Evolutionary conservation across 2,888 invertebrate species (phyloP), one percentile per base, ranked within the genome.

Genomic region (Drosophila neutralis): DNA sequence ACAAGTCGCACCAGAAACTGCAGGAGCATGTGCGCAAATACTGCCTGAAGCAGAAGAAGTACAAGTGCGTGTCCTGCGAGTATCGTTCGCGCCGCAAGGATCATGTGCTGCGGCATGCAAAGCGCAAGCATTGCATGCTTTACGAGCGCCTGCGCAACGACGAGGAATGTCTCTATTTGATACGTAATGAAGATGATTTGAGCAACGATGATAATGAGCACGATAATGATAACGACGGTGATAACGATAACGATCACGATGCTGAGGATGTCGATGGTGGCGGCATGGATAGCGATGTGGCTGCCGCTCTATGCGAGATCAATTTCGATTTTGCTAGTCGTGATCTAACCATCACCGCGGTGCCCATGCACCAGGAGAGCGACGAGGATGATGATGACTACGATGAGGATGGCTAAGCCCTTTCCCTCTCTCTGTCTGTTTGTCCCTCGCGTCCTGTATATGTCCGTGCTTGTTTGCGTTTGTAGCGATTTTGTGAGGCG

Each of bases 41-140:
- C 73, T 93, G 93, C 67, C 83, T 93, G 4, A 93, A 93, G 73
- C 91, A 93, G 64, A 93, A 93, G 81, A 92, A 93, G 74, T 93
- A 92, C 82, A 92, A 92, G 70, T 93, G 93, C 72, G 86, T 92
- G 15, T 93, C 92, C 57, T 93, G 93, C 73, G 91, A 92, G 66
- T 93, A 93, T 83, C 92, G 93, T 7, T 93, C 93, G 6, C 85
- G 93, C 0, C 92, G 93, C 71, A 92, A 92, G 79, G 93, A 93
- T 89, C 93, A 93, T 73, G 92, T 93, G 21, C 68, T 92, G 67
- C 83, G 93, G 5, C 93, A 93, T 82, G 92, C 93, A 18, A 91
- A 89, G 62, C 92, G 93, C 61, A 92, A 93, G 67, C 93, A 93
- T 68, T 90, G 91, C 67, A 87, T 91, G 59, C 76, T 92, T 10